Evolutionary conservation across 2,797 vertebrate genomes (phyloP).

Genomic region (Pseudopleuronectes americanus): DNA sequence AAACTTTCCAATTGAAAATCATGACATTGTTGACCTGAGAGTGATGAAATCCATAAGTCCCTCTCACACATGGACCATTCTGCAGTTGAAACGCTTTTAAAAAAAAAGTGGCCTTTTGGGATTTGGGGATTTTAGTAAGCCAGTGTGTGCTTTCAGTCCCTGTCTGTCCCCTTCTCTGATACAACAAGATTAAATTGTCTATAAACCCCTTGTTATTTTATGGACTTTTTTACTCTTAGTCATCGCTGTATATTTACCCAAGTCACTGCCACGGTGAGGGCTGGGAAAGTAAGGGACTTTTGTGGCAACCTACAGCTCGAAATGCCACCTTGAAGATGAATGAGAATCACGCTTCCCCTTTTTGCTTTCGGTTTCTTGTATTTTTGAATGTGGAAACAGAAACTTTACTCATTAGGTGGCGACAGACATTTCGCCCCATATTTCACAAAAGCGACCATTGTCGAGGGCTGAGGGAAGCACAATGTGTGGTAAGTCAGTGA

Average conservation of each 20-base stretch:
- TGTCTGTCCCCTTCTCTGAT: slow-evolving; percentile 32
- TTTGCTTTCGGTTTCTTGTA: slow-evolving; percentile 50
- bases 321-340: slow-evolving; percentile 22
- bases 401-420: slow-evolving; percentile 29
- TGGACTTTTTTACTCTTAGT: slow-evolving; percentile 51
- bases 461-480: slow-evolving; percentile 34
- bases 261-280: slow-evolving; percentile 23
- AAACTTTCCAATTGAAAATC: slow-evolving; percentile 43
- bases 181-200: slow-evolving; percentile 50
- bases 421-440: slow-evolving; percentile 33
- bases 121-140: slow-evolving; percentile 65
- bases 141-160: slow-evolving; percentile 42
- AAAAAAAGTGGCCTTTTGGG: slow-evolving; percentile 57
- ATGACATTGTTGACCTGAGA: slow-evolving; percentile 44
- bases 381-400: slow-evolving; percentile 17
- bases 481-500: slow-evolving; percentile 53
- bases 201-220: slow-evolving; percentile 28
- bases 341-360: slow-evolving; percentile 53
- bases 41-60: slow-evolving; percentile 58
- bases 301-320: slow-evolving; percentile 2
- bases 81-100: slow-evolving; percentile 33
- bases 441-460: slow-evolving; percentile 58
- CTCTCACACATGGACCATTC: slow-evolving; percentile 15
- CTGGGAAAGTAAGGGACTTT: slow-evolving; percentile 51
- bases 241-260: slow-evolving; percentile 26